These are phyloP conservation scores for Sebastolobus alascanus DNA, from an alignment of 2,797 vertebrate genomes.

Conservation along the genomic window DNA sequence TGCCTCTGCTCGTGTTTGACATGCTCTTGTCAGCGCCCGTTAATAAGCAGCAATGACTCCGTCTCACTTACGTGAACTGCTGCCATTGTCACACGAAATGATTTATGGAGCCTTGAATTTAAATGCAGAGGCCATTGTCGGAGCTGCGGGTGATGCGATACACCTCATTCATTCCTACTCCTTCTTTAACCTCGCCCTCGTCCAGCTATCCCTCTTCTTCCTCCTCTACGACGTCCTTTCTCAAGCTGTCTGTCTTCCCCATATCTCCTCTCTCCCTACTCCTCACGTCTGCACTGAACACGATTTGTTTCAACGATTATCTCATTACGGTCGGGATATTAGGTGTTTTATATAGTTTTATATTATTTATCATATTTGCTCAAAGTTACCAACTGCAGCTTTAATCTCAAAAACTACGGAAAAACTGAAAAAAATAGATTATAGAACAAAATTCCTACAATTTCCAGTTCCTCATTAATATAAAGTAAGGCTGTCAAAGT, in stretches of 20 bases:
- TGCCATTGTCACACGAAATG: slow-evolving; percentile 54
- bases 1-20: slow-evolving; percentile 66
- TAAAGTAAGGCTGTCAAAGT: too few relatives aligned
- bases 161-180: slow-evolving; percentile 46
- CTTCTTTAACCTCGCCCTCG: slow-evolving; percentile 34
- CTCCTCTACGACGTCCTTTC: slow-evolving; percentile 28
- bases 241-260: slow-evolving; percentile 16
- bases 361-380: too few relatives aligned
- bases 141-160: slow-evolving; percentile 42
- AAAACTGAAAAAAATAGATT: too few relatives aligned
- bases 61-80: slow-evolving; percentile 46
- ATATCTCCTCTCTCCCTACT: slow-evolving; percentile 28
- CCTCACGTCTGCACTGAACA: not conserved
- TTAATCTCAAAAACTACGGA: too few relatives aligned
- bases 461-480: too few relatives aligned
- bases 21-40: slow-evolving; percentile 67
- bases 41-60: slow-evolving; percentile 67
- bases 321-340: too few relatives aligned
- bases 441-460: too few relatives aligned
- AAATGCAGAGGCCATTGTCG: slow-evolving; percentile 61
- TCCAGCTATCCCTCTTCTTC: slow-evolving; percentile 18
- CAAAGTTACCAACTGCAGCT: too few relatives aligned
- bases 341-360: too few relatives aligned
- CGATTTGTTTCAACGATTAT: too few relatives aligned
- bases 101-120: slow-evolving; percentile 66